Evolutionary conservation across 2,888 invertebrate genomes (phyloP), one percentile per base, ranked within the genome.

Genomic region (Acholoe squamosa): DNA sequence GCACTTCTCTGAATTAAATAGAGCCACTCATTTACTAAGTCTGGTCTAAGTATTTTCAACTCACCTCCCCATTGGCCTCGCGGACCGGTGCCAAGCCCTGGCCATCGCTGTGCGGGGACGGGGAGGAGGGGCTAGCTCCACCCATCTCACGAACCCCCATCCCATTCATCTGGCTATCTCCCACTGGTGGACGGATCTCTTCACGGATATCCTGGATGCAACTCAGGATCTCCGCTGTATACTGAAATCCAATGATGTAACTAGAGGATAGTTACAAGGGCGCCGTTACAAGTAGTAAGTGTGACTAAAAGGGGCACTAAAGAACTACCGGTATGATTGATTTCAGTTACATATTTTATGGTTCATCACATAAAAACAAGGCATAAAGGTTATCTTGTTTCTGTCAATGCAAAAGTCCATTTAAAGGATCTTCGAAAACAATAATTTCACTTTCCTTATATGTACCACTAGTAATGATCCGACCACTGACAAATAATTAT

Each of bases 201-300:
- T 86, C 86, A n/a, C 54, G 52, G 54, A 86, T 54, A 16, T 86
- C 86, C 54, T 56, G 86, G 56, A 86, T 86, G 86, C 86, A 86
- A 54, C 31, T 56, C 54, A 86, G 52, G 86, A 86, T 52, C 33
- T 86, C 86, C 51, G 86, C 86, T 52, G 86, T 86, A 28, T 86
- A 86, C 86, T 86, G 52, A 34, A 51, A 84, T 19, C 28, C 19
- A 84, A 51, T 43, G 43, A 43, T 43, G 43, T n/a, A n/a, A n/a
- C n/a, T n/a, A n/a, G 14, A 56, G 56, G 22, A 22, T 14, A 56
- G 56, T 56, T 56, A 22, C 56, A 56, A 16, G 22, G 56, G 16
- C 56, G 56, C 56, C 56, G 22, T 56, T 56, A 16, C 22, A 22
- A 56, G 22, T 56, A 14, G 14, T 56, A 22, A 56, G 14, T 56